A percentile compares a stretch with the other conserved stretches of the same genome.
phyloP scores from a whole-genome alignment of 2,797 vertebrate species.

The Catostomus latipinnis region DNA sequence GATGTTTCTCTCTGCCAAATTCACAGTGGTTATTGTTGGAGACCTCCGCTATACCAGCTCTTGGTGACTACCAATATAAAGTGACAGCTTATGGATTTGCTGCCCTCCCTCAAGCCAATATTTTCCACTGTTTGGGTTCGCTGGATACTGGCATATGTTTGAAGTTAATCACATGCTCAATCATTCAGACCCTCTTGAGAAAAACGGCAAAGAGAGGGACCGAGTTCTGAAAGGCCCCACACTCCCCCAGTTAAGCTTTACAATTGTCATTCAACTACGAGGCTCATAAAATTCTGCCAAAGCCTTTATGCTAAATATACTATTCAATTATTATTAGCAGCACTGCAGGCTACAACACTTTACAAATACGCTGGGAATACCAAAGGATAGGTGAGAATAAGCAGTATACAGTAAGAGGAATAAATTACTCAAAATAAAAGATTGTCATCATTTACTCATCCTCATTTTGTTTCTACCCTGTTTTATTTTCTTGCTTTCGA shows the following conservation, averaged over 20 bases:
- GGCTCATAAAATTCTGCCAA: neutral
- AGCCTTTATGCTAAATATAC: neutral
- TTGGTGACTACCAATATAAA: slow-evolving; percentile 73
- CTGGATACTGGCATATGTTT: slow-evolving; percentile 74
- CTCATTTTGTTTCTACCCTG: no score
- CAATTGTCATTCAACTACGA: slow-evolving; percentile 9
- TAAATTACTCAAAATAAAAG: no score
- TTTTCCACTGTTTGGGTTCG: slow-evolving; percentile 77
- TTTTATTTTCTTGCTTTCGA: no score
- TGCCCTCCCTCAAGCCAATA: slow-evolving; percentile 74
- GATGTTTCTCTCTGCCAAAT: slow-evolving; percentile 63
- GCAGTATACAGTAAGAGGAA: no score
- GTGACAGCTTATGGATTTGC: slow-evolving; percentile 75
- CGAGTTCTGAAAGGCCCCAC: slow-evolving; percentile 14
- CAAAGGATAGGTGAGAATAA: no score
- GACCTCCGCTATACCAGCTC: slow-evolving; percentile 53
- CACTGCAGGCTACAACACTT: no score
- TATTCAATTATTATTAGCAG: no score
- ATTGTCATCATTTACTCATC: no score
- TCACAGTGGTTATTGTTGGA: slow-evolving; percentile 77
- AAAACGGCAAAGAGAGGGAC: slow-evolving; percentile 10
- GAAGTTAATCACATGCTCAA: slow-evolving; percentile 81
- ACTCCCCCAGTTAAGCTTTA: neutral
- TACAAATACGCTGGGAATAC: no score
- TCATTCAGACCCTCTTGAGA: slow-evolving; percentile 73